A percentile compares a stretch with the other conserved stretches of the same genome.
phyloP scores from a whole-genome alignment of 2,797 vertebrate genomes.

The Ispidina picta region DNA sequence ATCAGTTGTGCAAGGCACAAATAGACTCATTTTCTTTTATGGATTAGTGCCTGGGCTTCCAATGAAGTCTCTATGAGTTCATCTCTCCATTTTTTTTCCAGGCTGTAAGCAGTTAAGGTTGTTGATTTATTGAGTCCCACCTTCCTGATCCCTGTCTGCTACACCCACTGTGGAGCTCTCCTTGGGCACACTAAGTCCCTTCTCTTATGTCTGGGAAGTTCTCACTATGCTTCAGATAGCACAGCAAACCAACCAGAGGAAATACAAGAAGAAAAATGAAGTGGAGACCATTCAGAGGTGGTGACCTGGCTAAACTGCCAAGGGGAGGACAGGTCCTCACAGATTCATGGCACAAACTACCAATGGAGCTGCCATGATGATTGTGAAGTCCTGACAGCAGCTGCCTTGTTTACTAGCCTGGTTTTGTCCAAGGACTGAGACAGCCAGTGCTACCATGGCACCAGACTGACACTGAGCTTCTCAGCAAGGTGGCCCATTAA shows the following conservation, averaged over 20 bases:
- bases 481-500: background rate
- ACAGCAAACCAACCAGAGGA: background rate
- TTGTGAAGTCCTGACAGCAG: background rate
- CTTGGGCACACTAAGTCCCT: background rate
- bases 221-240: background rate
- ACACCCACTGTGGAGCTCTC: background rate
- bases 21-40: background rate
- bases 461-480: background rate
- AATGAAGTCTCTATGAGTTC: background rate
- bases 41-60: background rate
- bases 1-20: background rate
- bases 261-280: background rate
- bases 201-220: background rate
- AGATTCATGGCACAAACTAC: background rate
- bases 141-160: background rate
- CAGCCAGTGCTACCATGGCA: background rate
- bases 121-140: background rate
- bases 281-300: background rate
- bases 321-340: background rate
- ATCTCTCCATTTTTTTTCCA: background rate
- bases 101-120: background rate
- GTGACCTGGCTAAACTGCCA: background rate
- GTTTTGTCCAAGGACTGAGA: background rate
- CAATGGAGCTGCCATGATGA: rapidly evolving
- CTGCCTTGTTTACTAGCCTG: background rate